Evolutionary conservation across 2,888 invertebrate genomes (phyloP), one percentile per base, ranked within the genome.

Genomic region (Aelia acuminata): DNA sequence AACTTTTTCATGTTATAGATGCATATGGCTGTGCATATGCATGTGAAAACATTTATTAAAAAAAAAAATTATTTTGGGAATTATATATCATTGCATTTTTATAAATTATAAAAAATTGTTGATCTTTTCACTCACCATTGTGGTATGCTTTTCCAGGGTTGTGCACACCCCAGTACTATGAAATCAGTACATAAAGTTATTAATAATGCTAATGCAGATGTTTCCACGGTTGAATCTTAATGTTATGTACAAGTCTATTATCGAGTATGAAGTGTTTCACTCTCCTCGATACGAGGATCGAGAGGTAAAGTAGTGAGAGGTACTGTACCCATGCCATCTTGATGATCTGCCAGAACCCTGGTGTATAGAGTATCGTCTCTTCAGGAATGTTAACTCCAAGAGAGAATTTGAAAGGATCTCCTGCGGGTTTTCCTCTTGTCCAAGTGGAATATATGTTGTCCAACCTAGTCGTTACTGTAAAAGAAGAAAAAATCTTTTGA

Each of bases 321-420:
- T 89, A 90, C 63, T 90, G 90, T 13, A 90, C 84, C 90, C 90
- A 90, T 13, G 90, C 90, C 57, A 89, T 85, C 63, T 90, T 90
- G n/a, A 89, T 57, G 15, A 89, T 88, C 49, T 90, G 90, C 90
- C 90, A 90, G n/a, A 89, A 87, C 8, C 89, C 90, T 26, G 90
- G 90, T 26, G 70, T 89, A 57, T 89, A 90, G 10, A 88, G 70
- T 50, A 90, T 88, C 13, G 85, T 89, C 18, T 90, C 89, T 86
- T 89, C 90, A n/a, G 89, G 88, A 35, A 89, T 88, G 31, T 47
- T 88, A 20, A 90, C 26, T 15, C 63, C 84, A 7, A 89, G 47
- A 31, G 50, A 75, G 20, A 90, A 53, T 31, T 63, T 57, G 43
- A 90, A 90, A 18, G 90, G 88, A 7, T 89, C 88, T 7, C 85